Evolutionary conservation across 2,797 vertebrate species (phyloP), one percentile per base, ranked within the genome.

Genomic region (Microtus californicus): DNA sequence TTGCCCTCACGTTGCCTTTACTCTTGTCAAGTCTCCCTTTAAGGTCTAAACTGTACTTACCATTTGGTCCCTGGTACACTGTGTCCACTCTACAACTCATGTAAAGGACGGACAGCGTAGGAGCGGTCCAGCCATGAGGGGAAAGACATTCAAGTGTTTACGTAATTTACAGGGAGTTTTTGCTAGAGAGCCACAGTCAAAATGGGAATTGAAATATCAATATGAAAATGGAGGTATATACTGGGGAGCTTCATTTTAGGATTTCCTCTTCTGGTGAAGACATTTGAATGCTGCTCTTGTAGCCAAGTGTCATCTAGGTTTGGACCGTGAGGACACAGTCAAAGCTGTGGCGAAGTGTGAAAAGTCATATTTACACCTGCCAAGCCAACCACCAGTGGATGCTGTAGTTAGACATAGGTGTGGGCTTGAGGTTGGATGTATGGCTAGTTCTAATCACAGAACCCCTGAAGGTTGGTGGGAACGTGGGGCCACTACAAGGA

Each of bases 21-120:
- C 27, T 90, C 92, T 95, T 88, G 59, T 90, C 51, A 80, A 79
- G 89, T 91, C 3, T 83, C 40, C 21, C 40, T 73, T 54, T 31
- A 51, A 48, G 40, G 40, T 83, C 21, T 81, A 1, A 69, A 40
- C 40, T 51, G 89, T 10, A 43, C 45, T 23, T 12, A 34, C 3
- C 40, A 51, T 21, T 65, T 93, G 73, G 21, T 13, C 34, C 23
- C 37, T 80, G 45, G 59, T 93, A 87, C 63, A 95, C 25, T 74
- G 29, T 25, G 34, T 3, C 79, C 11, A 67, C 19, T 81, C 81
- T 67, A 82, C 87, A 56, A 56, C 13, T 59, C 0, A 1, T 31
- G 11, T 67, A 25, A n/a, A 65, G 48, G 54, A 87, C 59, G 12
- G 43, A 63, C 13, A 61, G 48, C 54, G 11, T 48, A 25, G 80